Evolutionary conservation across 2,113 vertebrate genomes (phyloP).

Genomic region (Tachuris rubrigastra): DNA sequence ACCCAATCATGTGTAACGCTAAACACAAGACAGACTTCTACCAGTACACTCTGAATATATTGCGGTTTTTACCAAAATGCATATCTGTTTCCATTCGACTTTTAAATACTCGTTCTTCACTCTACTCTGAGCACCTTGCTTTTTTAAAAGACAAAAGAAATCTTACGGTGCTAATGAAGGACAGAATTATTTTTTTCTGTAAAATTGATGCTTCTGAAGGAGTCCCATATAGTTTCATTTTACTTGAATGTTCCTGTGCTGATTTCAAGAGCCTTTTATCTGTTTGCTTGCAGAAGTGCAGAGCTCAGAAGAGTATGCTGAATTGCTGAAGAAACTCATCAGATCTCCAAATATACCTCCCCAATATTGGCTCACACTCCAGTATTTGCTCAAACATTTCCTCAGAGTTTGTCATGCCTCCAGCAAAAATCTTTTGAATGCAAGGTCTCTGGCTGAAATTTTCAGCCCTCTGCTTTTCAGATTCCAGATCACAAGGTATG

Average conservation of each 20-base stretch:
- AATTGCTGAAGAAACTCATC: conserved; percentile 85
- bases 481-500: conserved; percentile 84
- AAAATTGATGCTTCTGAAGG: neutral
- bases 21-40: conserved; percentile 58
- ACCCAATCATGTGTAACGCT: conserved; percentile 69
- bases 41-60: conserved; percentile 44
- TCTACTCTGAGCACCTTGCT: neutral
- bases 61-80: conserved; percentile 69
- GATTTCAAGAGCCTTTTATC: neutral
- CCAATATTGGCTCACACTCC: conserved; percentile 94
- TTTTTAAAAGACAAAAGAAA: conserved; percentile 11
- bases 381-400: conserved; percentile 93
- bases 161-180: neutral
- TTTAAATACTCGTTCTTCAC: conserved; percentile 34
- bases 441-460: conserved; percentile 87
- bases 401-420: conserved; percentile 85
- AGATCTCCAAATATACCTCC: conserved; percentile 84
- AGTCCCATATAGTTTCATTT: neutral
- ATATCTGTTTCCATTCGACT: conserved; percentile 68
- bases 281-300: conserved; percentile 79
- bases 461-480: conserved; percentile 92
- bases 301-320: conserved; percentile 86
- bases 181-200: neutral
- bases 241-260: neutral
- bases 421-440: conserved; percentile 86